These are phyloP conservation scores for Trididemnum miniatum DNA, from an alignment of 23 tunicate genomes.

Conservation along the genomic window DNA sequence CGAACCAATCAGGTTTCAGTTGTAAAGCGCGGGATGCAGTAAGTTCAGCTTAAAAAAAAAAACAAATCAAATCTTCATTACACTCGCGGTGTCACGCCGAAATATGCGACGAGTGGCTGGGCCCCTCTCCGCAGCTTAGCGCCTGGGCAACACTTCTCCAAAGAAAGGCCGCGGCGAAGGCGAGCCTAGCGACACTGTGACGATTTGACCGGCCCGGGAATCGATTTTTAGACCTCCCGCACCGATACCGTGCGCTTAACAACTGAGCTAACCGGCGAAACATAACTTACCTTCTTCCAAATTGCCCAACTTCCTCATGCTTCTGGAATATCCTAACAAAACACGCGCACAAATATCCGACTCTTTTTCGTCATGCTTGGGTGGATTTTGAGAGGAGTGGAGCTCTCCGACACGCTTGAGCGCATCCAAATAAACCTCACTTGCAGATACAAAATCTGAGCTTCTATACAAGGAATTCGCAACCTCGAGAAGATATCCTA, in stretches of 20 bases:
- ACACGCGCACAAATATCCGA: conserved; percentile 67
- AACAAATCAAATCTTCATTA: too few relatives aligned
- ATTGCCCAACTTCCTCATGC: conserved; percentile 68
- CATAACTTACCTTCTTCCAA: conserved; percentile 59
- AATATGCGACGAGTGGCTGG: too few relatives aligned
- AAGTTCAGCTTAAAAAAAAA: neutral
- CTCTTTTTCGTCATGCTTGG: conserved; percentile 27
- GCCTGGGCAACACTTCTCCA: too few relatives aligned
- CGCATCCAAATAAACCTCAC: conserved; percentile 60
- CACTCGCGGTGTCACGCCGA: too few relatives aligned
- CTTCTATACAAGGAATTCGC: conserved; percentile 65
- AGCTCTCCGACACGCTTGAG: conserved; percentile 76
- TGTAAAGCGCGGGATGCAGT: conserved; percentile 67
- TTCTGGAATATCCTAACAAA: conserved; percentile 79
- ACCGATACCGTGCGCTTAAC: too few relatives aligned
- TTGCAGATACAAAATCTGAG: conserved; percentile 42
- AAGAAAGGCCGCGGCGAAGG: neutral
- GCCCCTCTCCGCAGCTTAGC: too few relatives aligned
- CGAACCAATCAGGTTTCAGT: conserved; percentile 89
- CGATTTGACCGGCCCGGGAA: too few relatives aligned
- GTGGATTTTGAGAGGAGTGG: conserved; percentile 1
- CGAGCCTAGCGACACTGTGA: too few relatives aligned
- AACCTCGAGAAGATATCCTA: conserved; percentile 60
- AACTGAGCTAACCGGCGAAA: too few relatives aligned
- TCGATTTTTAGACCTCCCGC: too few relatives aligned